Conservation (phyloP, 35 echinoderm and acorn worm genomes). For the Heliocidaris tuberculata region DNA sequence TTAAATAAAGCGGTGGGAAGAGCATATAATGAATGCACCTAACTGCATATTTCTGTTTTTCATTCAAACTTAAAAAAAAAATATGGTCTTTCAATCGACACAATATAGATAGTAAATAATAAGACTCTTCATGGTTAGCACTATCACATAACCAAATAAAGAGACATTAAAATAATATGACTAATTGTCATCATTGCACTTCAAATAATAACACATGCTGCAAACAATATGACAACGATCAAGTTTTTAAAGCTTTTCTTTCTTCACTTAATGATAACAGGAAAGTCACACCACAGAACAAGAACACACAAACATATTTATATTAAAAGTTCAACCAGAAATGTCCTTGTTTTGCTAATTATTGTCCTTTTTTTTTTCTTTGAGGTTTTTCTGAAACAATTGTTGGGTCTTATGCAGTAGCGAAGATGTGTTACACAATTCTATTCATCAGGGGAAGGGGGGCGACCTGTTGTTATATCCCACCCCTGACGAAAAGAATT, state of each 20-base stretch:
- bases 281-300: background rate
- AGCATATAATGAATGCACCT: constrained; percentile 24
- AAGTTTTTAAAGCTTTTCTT: constrained; percentile 47
- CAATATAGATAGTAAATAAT: background rate
- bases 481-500: too few relatives aligned
- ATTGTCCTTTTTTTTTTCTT: background rate
- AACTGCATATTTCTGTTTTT: background rate
- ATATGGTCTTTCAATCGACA: background rate
- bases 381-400: background rate
- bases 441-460: too few relatives aligned
- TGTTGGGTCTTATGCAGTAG: background rate
- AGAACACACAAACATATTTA: background rate
- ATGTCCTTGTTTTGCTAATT: background rate
- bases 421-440: too few relatives aligned
- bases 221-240: constrained; percentile 39
- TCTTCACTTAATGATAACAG: background rate
- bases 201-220: constrained; percentile 37
- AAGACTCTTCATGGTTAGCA: background rate
- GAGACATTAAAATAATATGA: constrained; percentile 32
- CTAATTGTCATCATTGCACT: constrained; percentile 49
- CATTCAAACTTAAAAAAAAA: background rate
- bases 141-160: constrained; percentile 34
- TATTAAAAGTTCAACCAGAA: background rate
- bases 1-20: constrained; percentile 32
- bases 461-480: too few relatives aligned